Evolutionary conservation across 2,113 vertebrate genomes (phyloP), one percentile per base, ranked within the genome.

Genomic region (Seriola quinqueradiata): DNA sequence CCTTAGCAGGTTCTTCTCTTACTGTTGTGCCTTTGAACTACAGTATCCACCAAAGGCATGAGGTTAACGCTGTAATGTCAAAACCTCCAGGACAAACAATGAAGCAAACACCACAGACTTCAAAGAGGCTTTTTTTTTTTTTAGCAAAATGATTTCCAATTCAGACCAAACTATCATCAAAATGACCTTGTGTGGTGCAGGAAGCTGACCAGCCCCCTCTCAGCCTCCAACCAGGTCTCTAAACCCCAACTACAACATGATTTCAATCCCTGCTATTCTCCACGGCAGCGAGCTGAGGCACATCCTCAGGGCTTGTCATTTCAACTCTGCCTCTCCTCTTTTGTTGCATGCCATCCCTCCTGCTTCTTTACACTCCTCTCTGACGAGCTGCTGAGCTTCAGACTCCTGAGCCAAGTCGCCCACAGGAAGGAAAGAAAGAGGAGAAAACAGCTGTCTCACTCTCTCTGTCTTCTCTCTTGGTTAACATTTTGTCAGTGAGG

Each of bases 231-330:
- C 76, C 10, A n/a, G 61, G 73, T 36, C 83, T 63, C 42, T 59
- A 68, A 68, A 38, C 66, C 66, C 75, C 0, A 0, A 74, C 68
- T 80, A 77, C 59, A 77, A 60, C 82, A 58, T 66, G 46, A 89
- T 81, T 68, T 75, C 80, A 83, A 81, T 87, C 79, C 66, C 23
- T n/a, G 60, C 66, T 82, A 61, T 82, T 90, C 57, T 83, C 50
- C 80, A 69, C 69, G 60, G 48, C 59, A 44, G 71, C 1, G 3
- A 70, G 66, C 69, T 50, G 59, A 77, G 65, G 74, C 70, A 73
- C 76, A 50, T 79, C 82, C 79, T 71, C 40, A 0, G 76, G 82
- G 72, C 77, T 80, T 80, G 70, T 87, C 82, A 83, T 90, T 86
- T 81, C 61, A 86, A 54, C 60, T 69, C 63, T 54, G 58, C 63